phyloP scores from a whole-genome alignment of 2,888 invertebrate species.

The Lochmaea capreae region DNA sequence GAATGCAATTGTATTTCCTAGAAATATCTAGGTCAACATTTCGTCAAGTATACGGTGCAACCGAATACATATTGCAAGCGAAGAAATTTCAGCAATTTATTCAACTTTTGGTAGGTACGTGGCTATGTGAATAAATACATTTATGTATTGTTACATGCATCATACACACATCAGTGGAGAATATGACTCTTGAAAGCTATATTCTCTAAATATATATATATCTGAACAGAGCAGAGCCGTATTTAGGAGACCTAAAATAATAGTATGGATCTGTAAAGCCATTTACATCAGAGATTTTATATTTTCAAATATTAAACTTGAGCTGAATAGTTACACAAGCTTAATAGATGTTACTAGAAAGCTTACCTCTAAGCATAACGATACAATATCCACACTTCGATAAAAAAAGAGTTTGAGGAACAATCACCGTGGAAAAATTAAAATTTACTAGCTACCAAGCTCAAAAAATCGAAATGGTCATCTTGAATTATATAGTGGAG shows the following conservation, averaged over 20 bases:
- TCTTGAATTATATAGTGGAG: no score
- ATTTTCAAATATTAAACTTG: no score
- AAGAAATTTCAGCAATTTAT: background rate
- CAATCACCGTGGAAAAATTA: no score
- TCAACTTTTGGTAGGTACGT: background rate
- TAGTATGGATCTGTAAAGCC: background rate
- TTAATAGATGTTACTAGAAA: no score
- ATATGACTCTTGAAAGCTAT: conserved; percentile 1
- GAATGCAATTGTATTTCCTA: background rate
- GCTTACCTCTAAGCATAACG: no score
- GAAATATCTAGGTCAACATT: background rate
- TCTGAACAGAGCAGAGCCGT: background rate
- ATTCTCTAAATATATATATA: background rate
- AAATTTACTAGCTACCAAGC: no score
- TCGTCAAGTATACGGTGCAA: background rate
- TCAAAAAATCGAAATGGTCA: no score
- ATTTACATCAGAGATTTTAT: no score
- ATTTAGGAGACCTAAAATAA: background rate
- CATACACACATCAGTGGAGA: conserved; percentile 17
- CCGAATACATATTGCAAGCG: background rate
- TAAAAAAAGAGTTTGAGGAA: no score
- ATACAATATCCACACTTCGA: no score
- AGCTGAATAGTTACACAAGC: no score
- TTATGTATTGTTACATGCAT: conserved; percentile 24
- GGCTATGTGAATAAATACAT: conserved; percentile 17